Evolutionary conservation across 2,797 vertebrate genomes (phyloP).

Genomic region (Falco cherrug): DNA sequence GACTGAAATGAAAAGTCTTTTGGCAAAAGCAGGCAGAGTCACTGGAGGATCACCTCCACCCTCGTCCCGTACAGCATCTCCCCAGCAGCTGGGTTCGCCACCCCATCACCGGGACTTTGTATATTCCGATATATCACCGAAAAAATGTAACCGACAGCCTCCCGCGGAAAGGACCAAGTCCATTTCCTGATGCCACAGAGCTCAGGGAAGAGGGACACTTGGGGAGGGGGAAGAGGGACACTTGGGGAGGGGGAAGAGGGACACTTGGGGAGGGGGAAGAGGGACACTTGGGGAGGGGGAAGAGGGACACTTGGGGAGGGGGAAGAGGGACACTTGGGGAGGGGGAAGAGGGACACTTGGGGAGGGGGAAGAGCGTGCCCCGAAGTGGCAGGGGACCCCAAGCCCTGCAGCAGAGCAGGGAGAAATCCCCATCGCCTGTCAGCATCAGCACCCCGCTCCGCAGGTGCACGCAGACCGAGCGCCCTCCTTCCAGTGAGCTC

Average conservation of each 20-base stretch:
- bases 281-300: too few species aligned
- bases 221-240: too few species aligned
- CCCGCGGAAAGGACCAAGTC: background rate
- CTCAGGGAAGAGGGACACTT: background rate
- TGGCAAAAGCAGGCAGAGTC: background rate
- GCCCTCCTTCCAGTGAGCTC: background rate
- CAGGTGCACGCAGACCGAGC: too few species aligned
- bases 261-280: too few species aligned
- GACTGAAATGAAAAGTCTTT: background rate
- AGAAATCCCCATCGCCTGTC: background rate
- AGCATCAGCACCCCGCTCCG: background rate
- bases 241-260: too few species aligned
- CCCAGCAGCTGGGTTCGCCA: background rate
- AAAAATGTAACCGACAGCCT: background rate
- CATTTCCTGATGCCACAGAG: background rate
- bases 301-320: background rate
- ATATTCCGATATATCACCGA: background rate
- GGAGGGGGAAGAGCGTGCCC: background rate
- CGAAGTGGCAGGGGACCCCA: background rate
- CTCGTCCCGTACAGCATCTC: accelerated
- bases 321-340: too few species aligned
- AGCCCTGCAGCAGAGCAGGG: background rate
- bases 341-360: background rate
- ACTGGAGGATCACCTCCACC: background rate
- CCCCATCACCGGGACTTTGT: background rate